Evolutionary conservation across 2,797 vertebrate species (phyloP).

Genomic region (Danio kyathit): DNA sequence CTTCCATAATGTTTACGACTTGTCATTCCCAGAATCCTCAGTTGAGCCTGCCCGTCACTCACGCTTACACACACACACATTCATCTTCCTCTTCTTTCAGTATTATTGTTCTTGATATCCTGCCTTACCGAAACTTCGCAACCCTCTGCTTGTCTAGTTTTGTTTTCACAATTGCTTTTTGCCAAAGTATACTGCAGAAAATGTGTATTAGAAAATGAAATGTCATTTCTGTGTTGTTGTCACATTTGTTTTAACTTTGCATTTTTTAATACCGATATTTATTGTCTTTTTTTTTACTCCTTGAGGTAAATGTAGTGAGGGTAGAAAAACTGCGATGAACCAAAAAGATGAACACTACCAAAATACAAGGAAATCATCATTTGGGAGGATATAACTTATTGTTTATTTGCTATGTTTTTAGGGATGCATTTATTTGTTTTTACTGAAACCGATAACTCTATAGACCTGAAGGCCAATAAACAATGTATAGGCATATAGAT

Average conservation of each 20-base stretch:
- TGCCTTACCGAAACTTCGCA: slow-evolving; percentile 58
- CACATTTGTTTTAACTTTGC: slow-evolving; percentile 38
- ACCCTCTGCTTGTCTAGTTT: slow-evolving; percentile 46
- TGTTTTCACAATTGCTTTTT: slow-evolving; percentile 59
- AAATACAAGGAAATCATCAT: background rate
- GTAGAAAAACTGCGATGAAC: slow-evolving; percentile 29
- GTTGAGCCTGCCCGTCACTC: slow-evolving; percentile 62
- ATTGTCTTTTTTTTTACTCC: slow-evolving; percentile 54
- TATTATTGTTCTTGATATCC: slow-evolving; percentile 44
- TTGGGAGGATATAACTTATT: slow-evolving; percentile 22
- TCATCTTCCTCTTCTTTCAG: slow-evolving; percentile 17
- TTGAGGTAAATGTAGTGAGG: slow-evolving; percentile 34
- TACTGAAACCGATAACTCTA: too few species aligned
- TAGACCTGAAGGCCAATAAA: too few species aligned
- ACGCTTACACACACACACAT: slow-evolving; percentile 15
- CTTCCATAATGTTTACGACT: slow-evolving; percentile 48
- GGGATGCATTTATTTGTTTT: too few species aligned
- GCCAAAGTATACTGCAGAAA: slow-evolving; percentile 68
- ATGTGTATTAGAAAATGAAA: slow-evolving; percentile 46
- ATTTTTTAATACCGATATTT: slow-evolving; percentile 61
- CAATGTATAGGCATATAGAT: too few species aligned
- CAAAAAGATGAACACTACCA: slow-evolving; percentile 20
- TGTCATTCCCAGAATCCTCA: slow-evolving; percentile 52
- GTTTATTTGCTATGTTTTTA: too few species aligned
- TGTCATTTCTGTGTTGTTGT: slow-evolving; percentile 4